Evolutionary conservation across 2,888 invertebrate genomes (phyloP), one percentile per base, ranked within the genome.

Genomic region (Cryptocephalus moraei): DNA sequence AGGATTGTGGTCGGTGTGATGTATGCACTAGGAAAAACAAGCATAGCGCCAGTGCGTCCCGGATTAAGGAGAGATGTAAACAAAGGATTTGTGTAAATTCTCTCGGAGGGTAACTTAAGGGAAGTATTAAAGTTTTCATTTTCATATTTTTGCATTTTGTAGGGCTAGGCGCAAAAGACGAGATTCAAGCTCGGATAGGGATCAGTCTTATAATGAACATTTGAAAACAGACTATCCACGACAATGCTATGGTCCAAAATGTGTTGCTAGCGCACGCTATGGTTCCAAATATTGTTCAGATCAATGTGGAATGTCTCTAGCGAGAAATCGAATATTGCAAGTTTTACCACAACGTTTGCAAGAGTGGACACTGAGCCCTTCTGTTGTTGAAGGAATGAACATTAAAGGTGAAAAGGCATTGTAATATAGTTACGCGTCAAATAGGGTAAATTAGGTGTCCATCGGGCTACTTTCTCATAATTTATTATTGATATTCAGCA

Each of bases 241-340:
- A 1, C 96, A 97, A 62, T 99, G 97, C 68, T 87, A 86, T 64
- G 96, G 96, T 0, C 95, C 94, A 0, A 81, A 82, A 45, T 99
- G 99, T 68, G 76, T 78, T 0, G 79, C 82, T 48, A 81, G 83
- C 36, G 89, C 95, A 0, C 75, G 85, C 10, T 78, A 69, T 52
- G 74, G 79, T 1, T 93, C 92, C 49, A 96, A 96, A 71, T 97
- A 96, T 65, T 97, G 97, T 65, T 87, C 90, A 8, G 84, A 93
- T 54, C 83, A 86, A 54, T 97, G 96, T 67, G 96, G 96, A 0
- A 77, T 92, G 62, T 82, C 85, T 61, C 74, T 97, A 31, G 95
- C 96, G 0, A 86, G 86, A 0, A 84, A 82, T 40, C 76, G 91
- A 58, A 89, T 92, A 55, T 86, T 86, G 62, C 86, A 88, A 73